Evolutionary conservation across 2,797 vertebrate genomes (phyloP), one percentile per base, ranked within the genome.

Genomic region (Taenioides sp.): DNA sequence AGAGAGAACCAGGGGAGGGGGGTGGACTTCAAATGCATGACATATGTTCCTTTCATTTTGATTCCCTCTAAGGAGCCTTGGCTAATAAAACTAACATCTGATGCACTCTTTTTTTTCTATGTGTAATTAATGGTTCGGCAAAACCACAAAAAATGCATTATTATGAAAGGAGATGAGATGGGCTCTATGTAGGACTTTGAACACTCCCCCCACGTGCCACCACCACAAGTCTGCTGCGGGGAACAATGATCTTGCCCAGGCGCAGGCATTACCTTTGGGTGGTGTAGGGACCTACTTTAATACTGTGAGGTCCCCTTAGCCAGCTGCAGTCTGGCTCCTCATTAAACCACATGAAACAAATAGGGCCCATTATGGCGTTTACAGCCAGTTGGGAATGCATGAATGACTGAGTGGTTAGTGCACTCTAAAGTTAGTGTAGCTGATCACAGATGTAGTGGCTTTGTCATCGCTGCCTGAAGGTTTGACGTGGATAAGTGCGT

Each of bases 311-410:
- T 91, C 86, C 73, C 75, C 82, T 54, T 25, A 55, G 72, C 82
- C 89, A 91, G 91, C 83, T 91, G 87, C 68, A 87, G 88, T 80
- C 87, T 87, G 81, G 84, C 83, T 80, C 76, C 86, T 89, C 86
- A 87, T 89, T 87, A 92, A 89, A 93, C 93, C 92, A 94, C 92
- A 94, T 94, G 91, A 94, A 94, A 94, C 92, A 87, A 92, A 91
- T 84, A 80, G 78, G 83, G 73, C 82, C 88, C 74, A 78, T 90
- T 90, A 88, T 81, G 86, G 78, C 80, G 82, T 86, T 80, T 71
- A 80, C 63, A 78, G 77, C 75, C 76, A 79, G 73, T 79, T 72
- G 83, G 75, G 72, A 82, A 79, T 60, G 65, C 78, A 59, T 57
- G 34, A 61, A 71, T 61, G 65, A 52, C 7, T 1, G 62, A 43